phyloP scores from a whole-genome alignment of 1,140 invertebrate genomes.

The Glomeris maerens region DNA sequence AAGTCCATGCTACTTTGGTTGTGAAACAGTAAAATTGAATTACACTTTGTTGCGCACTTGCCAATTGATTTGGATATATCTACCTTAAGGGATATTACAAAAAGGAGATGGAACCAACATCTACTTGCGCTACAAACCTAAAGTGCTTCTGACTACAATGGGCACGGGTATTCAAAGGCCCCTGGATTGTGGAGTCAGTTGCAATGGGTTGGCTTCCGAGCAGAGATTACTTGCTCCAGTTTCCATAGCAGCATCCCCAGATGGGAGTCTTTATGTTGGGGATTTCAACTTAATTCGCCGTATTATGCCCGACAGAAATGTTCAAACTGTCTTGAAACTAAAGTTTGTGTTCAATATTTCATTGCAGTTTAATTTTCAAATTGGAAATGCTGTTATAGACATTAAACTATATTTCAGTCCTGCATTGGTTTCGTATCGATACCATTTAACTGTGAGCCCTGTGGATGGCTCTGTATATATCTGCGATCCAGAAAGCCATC shows the following conservation, averaged over 20 bases:
- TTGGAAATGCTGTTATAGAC: not conserved
- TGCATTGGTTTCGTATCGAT: conserved; percentile 82
- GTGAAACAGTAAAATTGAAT: too few species aligned
- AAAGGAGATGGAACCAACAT: conserved; percentile 95
- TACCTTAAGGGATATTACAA: conserved; percentile 65
- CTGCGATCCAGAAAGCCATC: conserved; percentile 85
- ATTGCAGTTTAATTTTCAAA: not conserved
- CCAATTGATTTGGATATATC: conserved; percentile 10
- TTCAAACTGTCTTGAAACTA: conserved; percentile 70
- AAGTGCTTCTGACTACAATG: conserved; percentile 79
- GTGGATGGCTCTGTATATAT: conserved; percentile 86
- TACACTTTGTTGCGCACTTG: too few species aligned
- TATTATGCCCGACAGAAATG: conserved; percentile 71
- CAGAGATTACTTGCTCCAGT: conserved; percentile 78
- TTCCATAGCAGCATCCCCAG: conserved; percentile 71
- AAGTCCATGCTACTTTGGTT: too few species aligned
- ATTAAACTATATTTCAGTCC: conserved; percentile 44
- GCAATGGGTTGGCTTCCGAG: conserved; percentile 63
- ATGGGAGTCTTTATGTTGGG: conserved; percentile 88
- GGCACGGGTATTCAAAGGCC: conserved; percentile 81
- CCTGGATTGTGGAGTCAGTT: conserved; percentile 57
- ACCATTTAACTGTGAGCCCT: conserved; percentile 86
- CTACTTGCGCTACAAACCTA: conserved; percentile 83
- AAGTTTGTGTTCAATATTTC: conserved; percentile 48
- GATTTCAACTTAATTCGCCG: conserved; percentile 90